A percentile compares a stretch with the other conserved stretches of the same genome.
Evolutionary conservation across 2,113 vertebrate genomes (phyloP).

Genomic region (Salvelinus alpinus): DNA sequence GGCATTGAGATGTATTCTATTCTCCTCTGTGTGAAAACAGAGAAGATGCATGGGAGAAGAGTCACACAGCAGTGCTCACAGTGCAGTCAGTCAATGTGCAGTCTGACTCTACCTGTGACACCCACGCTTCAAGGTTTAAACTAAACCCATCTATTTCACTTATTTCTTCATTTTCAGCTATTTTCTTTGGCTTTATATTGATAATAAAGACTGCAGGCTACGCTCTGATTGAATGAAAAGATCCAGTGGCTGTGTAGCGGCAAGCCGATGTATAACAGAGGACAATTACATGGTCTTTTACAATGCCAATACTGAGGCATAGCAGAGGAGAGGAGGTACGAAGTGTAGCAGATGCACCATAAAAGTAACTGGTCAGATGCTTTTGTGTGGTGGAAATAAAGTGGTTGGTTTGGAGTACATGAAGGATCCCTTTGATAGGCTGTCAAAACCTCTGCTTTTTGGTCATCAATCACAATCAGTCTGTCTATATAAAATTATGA

Average conservation of each 20-base stretch:
- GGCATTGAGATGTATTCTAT: too few species aligned
- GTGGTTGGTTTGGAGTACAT: too few species aligned
- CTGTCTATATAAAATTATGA: neutral
- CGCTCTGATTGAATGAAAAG: slow-evolving; percentile 30
- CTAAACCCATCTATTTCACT: slow-evolving; percentile 13
- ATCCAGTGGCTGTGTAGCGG: slow-evolving; percentile 21
- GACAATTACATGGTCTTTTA: slow-evolving; percentile 7
- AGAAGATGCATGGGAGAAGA: too few species aligned
- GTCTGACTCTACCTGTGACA: neutral
- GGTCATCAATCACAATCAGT: neutral
- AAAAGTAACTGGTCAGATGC: too few species aligned
- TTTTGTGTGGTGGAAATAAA: too few species aligned
- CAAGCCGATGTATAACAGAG: neutral
- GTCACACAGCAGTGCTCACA: neutral
- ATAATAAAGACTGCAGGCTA: slow-evolving; percentile 39
- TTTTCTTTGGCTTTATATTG: slow-evolving; percentile 59
- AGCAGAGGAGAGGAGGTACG: neutral
- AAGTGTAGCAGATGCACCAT: too few species aligned
- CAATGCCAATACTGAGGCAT: neutral
- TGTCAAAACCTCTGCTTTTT: neutral
- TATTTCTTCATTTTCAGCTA: slow-evolving; percentile 43
- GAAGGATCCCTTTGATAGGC: neutral
- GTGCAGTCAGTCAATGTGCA: neutral
- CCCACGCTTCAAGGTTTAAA: slow-evolving; percentile 24
- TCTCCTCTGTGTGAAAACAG: too few species aligned